Conservation (phyloP, 2,888 invertebrate species). For the Stegophylla sp. region DNA sequence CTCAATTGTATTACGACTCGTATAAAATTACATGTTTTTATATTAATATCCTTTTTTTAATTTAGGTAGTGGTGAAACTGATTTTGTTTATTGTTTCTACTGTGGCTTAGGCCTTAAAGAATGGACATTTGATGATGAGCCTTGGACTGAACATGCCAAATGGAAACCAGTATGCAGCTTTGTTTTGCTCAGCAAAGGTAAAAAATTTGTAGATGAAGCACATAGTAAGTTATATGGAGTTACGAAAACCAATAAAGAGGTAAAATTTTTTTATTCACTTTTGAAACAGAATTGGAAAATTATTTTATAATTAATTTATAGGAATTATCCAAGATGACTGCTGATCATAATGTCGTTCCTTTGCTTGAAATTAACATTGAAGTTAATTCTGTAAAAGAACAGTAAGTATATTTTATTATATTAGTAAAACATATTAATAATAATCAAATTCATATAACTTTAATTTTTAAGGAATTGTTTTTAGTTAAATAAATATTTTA, state of each 20-base stretch:
- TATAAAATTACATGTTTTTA: background rate
- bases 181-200: constrained; percentile 80
- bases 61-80: constrained; percentile 70
- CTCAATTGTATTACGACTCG: constrained; percentile 5
- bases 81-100: constrained; percentile 90
- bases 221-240: constrained; percentile 19
- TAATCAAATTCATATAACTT: background rate
- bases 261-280: background rate
- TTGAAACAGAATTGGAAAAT: background rate
- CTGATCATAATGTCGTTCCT: constrained; percentile 15
- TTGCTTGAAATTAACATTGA: constrained; percentile 35
- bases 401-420: constrained; percentile 23
- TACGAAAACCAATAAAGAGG: constrained; percentile 43
- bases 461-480: background rate
- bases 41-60: constrained; percentile 29
- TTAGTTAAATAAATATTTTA: background rate
- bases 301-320: constrained; percentile 8
- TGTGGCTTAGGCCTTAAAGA: constrained; percentile 93
- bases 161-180: constrained; percentile 91
- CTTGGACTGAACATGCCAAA: constrained; percentile 92
- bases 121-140: constrained; percentile 89
- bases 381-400: constrained; percentile 32
- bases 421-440: background rate
- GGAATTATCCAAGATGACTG: constrained; percentile 36
- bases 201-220: constrained; percentile 73